Percentiles rank a stretch among this genome's conserved stretches.
These are phyloP conservation scores for Diplodus sargus DNA, from an alignment of 2,797 vertebrate species.

Conservation along the genomic window DNA sequence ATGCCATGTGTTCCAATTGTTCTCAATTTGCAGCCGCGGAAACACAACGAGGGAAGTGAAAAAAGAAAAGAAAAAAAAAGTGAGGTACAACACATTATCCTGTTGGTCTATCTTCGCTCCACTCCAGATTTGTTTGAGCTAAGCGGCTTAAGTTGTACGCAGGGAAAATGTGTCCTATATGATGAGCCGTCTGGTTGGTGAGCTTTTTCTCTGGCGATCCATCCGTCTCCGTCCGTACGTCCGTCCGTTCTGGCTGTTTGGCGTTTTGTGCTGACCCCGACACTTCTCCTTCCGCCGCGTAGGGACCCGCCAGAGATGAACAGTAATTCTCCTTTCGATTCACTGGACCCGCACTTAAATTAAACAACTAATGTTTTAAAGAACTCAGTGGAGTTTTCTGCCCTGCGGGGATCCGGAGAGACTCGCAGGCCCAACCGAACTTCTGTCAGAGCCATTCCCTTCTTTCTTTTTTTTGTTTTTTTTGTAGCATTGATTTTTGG, in stretches of 20 bases:
- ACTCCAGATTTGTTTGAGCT: conserved; percentile 54
- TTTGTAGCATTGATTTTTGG: conserved; percentile 72
- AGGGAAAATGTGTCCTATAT: conserved; percentile 40
- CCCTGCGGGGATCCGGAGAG: conserved; percentile 56
- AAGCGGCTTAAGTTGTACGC: conserved; percentile 65
- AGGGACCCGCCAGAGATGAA: conserved; percentile 59
- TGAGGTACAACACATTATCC: conserved; percentile 36
- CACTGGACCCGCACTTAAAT: conserved; percentile 74
- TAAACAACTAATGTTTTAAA: conserved; percentile 80
- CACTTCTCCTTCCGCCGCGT: conserved; percentile 51
- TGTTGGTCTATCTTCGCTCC: conserved; percentile 45
- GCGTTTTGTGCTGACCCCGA: conserved; percentile 66
- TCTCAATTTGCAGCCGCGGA: conserved; percentile 61
- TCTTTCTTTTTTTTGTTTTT: background rate
- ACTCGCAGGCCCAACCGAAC: conserved; percentile 55
- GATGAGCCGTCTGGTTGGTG: conserved; percentile 40
- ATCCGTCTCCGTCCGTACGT: conserved; percentile 41
- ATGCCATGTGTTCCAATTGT: conserved; percentile 73
- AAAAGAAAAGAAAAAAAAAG: conserved; percentile 2
- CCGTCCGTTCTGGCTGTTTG: conserved; percentile 40
- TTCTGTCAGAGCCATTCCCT: conserved; percentile 59
- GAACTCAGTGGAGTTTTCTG: conserved; percentile 63
- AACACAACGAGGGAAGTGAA: conserved; percentile 43
- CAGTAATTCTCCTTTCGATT: conserved; percentile 66
- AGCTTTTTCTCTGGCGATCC: conserved; percentile 46